Percentiles rank a stretch among this genome's conserved stretches.
Conservation (phyloP, 2,888 invertebrate species). For the Andrena fulva region DNA sequence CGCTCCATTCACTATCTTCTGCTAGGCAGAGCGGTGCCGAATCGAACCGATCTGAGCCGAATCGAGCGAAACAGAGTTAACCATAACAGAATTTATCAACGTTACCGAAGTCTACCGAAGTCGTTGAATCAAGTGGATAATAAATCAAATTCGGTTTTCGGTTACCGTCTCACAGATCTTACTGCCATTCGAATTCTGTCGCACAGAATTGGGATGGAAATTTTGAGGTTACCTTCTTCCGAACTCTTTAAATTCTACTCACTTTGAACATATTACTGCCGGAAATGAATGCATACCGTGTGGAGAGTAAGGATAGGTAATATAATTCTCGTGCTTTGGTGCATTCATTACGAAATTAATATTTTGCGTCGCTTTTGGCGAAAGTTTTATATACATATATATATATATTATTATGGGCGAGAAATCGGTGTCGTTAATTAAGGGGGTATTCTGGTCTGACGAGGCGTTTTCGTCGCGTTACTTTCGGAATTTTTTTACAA, state of each 20-base stretch:
- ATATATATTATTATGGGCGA: neutral
- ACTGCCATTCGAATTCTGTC: neutral
- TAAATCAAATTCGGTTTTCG: neutral
- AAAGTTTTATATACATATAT: neutral
- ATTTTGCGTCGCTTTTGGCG: neutral
- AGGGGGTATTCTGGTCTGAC: no score
- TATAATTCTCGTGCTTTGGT: neutral
- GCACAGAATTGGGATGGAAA: no score
- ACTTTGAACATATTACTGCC: neutral
- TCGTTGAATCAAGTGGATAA: neutral
- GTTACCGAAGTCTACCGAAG: neutral
- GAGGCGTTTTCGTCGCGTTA: no score
- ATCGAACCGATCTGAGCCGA: slow-evolving; percentile 47
- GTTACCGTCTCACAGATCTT: neutral
- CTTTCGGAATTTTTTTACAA: no score
- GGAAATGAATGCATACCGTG: neutral
- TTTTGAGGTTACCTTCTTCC: no score
- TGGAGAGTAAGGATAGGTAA: neutral
- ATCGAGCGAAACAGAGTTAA: slow-evolving; percentile 23
- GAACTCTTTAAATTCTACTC: neutral
- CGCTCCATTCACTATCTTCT: slow-evolving; percentile 33
- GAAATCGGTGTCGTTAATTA: neutral
- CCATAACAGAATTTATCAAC: neutral
- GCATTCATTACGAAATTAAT: slow-evolving; percentile 2
- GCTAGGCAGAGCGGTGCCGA: slow-evolving; percentile 27